Conservation (phyloP, 1,140 invertebrate species). For the Drosophila novamexicana region DNA sequence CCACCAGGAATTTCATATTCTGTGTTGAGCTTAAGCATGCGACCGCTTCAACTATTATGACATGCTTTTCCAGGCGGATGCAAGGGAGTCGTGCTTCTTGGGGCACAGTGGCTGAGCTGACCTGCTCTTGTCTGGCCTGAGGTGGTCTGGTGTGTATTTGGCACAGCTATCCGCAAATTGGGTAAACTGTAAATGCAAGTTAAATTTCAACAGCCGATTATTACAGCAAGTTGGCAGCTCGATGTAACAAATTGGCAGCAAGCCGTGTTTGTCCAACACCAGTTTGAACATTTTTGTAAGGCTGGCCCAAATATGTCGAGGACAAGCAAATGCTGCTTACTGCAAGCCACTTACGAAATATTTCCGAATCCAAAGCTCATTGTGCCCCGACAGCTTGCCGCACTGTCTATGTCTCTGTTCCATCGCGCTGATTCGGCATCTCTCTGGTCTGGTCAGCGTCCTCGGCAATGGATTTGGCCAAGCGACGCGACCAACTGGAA, state of each 20-base stretch:
- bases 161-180: slow-evolving; percentile 17
- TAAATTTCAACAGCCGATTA: slow-evolving; percentile 3
- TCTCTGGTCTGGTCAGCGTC: background rate
- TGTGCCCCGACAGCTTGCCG: background rate
- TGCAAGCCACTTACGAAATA: slow-evolving; percentile 9
- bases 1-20: slow-evolving; percentile 43
- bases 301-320: background rate
- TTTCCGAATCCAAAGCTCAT: slow-evolving; percentile 38
- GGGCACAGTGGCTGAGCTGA: background rate
- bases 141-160: background rate
- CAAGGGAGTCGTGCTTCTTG: no score
- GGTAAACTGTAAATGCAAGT: slow-evolving; percentile 32
- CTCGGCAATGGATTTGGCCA: background rate
- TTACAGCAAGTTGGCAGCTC: background rate
- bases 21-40: slow-evolving; percentile 35
- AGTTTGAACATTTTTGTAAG: slow-evolving; percentile 6
- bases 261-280: background rate
- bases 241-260: no score
- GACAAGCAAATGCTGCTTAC: background rate
- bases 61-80: slow-evolving; percentile 8
- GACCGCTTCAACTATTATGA: slow-evolving; percentile 31
- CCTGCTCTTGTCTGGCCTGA: no score
- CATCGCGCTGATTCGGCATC: background rate
- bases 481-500: slow-evolving; percentile 23
- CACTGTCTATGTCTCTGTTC: no score